These are phyloP conservation scores for Diorhabda sublineata DNA, from an alignment of 1,140 invertebrate species.

Conservation along the genomic window DNA sequence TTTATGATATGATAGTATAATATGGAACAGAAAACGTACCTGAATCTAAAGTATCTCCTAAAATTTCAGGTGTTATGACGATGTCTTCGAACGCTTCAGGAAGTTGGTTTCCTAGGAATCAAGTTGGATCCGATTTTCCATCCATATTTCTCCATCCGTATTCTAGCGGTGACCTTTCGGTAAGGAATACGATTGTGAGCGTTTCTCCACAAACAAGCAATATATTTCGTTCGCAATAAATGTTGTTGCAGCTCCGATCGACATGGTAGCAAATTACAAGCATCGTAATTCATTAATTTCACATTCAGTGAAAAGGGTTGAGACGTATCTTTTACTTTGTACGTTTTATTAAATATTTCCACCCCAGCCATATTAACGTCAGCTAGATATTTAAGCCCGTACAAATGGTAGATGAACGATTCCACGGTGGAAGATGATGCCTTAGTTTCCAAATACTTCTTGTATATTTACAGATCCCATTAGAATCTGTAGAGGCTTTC, in stretches of 20 bases:
- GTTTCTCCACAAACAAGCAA: conserved; percentile 17
- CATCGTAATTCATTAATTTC: background rate
- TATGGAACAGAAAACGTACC: background rate
- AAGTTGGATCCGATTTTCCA: too few relatives aligned
- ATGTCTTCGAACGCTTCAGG: background rate
- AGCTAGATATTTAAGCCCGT: too few relatives aligned
- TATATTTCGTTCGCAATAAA: conserved; percentile 11
- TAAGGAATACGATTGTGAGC: background rate
- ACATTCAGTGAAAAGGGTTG: conserved; percentile 4
- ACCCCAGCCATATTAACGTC: background rate
- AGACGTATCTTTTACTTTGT: background rate
- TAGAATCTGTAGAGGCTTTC: too few relatives aligned
- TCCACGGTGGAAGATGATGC: too few relatives aligned
- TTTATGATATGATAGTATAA: background rate
- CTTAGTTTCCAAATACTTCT: too few relatives aligned
- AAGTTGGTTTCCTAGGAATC: background rate
- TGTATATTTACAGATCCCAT: too few relatives aligned
- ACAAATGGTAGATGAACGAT: too few relatives aligned
- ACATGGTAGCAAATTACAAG: too few relatives aligned
- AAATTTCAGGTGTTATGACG: background rate
- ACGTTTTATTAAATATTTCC: conserved; percentile 9
- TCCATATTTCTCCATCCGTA: too few relatives aligned
- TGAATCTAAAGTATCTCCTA: background rate
- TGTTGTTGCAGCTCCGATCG: conserved; percentile 6
- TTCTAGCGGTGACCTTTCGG: too few relatives aligned